Evolutionary conservation across 2,797 vertebrate species (phyloP).

Genomic region (Agapornis canus): DNA sequence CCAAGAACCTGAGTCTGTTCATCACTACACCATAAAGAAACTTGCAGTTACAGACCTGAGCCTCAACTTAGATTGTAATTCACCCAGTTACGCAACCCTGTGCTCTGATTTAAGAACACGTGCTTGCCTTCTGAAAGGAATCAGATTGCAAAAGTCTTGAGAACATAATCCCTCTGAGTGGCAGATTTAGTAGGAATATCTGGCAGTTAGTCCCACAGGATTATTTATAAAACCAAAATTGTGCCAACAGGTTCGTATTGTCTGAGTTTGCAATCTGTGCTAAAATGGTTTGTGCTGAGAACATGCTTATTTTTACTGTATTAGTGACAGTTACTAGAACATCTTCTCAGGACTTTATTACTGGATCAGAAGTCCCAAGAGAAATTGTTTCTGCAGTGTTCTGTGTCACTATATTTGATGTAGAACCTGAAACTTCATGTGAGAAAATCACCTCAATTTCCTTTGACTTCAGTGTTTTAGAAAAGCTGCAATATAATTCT

Average conservation of each 20-base stretch:
- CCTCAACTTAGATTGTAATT: neutral
- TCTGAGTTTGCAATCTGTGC: neutral
- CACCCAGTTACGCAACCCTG: neutral
- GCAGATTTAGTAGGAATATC: neutral
- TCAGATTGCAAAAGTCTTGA: neutral
- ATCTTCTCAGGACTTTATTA: neutral
- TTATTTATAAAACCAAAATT: neutral
- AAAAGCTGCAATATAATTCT: neutral
- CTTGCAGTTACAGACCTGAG: neutral
- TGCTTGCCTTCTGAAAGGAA: neutral
- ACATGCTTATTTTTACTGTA: neutral
- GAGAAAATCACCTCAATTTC: neutral
- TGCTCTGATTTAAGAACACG: neutral
- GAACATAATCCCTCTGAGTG: neutral
- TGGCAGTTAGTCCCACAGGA: neutral
- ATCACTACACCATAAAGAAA: neutral
- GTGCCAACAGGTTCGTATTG: neutral
- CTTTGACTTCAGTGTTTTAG: neutral
- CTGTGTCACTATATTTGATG: neutral
- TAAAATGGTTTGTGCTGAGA: neutral
- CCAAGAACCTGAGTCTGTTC: neutral
- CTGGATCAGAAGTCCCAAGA: neutral
- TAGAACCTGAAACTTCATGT: neutral
- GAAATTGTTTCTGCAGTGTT: neutral
- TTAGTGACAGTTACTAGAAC: neutral